phyloP scores from a whole-genome alignment of 2,888 invertebrate genomes.

The Heteropelma amictum region DNA sequence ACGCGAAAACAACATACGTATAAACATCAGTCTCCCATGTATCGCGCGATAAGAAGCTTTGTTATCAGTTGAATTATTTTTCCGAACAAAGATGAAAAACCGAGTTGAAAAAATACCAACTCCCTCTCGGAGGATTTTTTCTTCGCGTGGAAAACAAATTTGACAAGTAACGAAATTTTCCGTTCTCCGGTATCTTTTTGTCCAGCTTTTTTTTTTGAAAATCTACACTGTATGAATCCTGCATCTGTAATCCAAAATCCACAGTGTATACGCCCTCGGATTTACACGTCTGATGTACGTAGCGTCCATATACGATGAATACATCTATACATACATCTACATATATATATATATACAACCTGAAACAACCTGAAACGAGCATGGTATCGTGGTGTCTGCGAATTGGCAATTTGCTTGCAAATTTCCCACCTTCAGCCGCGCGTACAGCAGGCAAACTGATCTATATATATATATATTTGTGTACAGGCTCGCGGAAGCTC shows the following conservation, averaged over 20 bases:
- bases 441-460: constrained; percentile 37
- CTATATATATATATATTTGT: background rate
- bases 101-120: no score
- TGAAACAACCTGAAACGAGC: constrained; percentile 48
- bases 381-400: constrained; percentile 65
- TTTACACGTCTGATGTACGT: constrained; percentile 18
- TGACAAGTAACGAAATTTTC: no score
- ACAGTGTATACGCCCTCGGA: constrained; percentile 4
- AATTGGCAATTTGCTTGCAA: constrained; percentile 77
- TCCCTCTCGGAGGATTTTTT: no score
- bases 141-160: no score
- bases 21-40: no score
- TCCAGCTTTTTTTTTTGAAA: background rate
- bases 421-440: constrained; percentile 63
- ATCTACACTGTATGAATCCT: constrained; percentile 12
- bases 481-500: constrained; percentile 7
- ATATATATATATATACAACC: background rate
- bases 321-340: background rate
- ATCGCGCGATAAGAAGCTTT: no score
- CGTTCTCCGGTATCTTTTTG: background rate
- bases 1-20: background rate
- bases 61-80: no score
- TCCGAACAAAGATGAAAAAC: no score
- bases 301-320: background rate
- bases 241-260: constrained; percentile 10